phyloP scores from a whole-genome alignment of 2,113 vertebrate genomes.

The Gambusia affinis region DNA sequence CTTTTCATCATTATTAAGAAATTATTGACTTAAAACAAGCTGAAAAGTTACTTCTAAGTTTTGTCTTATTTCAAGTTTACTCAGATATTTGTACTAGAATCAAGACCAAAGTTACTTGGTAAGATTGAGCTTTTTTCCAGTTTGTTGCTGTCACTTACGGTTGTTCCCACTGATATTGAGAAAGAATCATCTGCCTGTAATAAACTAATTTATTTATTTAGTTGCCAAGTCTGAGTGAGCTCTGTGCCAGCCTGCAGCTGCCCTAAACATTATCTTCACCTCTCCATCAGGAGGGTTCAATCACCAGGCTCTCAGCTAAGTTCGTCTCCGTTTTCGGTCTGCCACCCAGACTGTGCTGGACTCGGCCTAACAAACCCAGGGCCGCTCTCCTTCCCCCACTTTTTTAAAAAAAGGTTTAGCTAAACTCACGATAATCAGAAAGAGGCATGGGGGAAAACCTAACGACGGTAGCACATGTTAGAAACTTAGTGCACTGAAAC shows the following conservation, averaged over 20 bases:
- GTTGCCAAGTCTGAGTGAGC: constrained; percentile 53
- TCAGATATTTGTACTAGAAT: too few relatives aligned
- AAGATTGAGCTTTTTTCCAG: too few relatives aligned
- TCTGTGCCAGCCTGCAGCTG: constrained; percentile 51
- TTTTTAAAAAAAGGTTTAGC: constrained; percentile 52
- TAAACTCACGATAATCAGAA: constrained; percentile 60
- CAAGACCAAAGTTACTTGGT: too few relatives aligned
- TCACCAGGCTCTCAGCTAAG: constrained; percentile 72
- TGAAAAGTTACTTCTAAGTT: too few relatives aligned
- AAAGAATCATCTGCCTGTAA: constrained; percentile 7
- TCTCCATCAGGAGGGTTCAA: neutral
- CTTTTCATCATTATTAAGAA: too few relatives aligned
- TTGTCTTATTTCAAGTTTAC: too few relatives aligned
- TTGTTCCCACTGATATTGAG: too few relatives aligned
- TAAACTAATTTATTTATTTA: constrained; percentile 37
- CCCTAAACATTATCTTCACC: neutral
- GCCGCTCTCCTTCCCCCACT: constrained; percentile 48
- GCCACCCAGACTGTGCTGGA: constrained; percentile 66
- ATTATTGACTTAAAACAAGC: too few relatives aligned
- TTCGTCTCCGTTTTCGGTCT: constrained; percentile 57
- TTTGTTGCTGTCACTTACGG: too few relatives aligned
- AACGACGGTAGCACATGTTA: constrained; percentile 11
- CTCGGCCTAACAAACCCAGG: constrained; percentile 45
- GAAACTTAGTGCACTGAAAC: neutral
- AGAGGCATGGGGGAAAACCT: constrained; percentile 59